Conservation (phyloP, 2,113 vertebrate genomes). For the Campylomormyrus tamandua region DNA sequence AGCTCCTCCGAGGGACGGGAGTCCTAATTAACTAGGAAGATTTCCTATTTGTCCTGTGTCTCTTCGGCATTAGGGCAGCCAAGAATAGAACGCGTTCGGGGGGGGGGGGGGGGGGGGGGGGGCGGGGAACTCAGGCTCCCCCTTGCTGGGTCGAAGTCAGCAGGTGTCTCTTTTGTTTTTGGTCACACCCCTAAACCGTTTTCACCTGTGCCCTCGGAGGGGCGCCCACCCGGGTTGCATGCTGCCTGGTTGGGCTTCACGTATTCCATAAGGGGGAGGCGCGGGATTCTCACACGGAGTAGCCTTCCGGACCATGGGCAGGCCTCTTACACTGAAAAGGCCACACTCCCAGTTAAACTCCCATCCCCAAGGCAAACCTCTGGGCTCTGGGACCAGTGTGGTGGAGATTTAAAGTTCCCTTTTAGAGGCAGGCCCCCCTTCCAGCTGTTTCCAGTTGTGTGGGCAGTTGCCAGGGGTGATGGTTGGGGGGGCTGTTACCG, state of each 20-base stretch:
- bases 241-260: background rate
- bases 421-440: background rate
- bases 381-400: background rate
- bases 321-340: background rate
- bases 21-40: background rate
- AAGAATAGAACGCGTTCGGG: background rate
- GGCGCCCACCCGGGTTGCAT: background rate
- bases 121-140: background rate
- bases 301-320: background rate
- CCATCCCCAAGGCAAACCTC: background rate
- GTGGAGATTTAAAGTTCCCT: background rate
- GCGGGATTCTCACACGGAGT: background rate
- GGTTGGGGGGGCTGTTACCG: background rate
- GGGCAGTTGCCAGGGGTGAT: background rate
- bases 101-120: background rate
- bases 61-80: background rate
- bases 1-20: background rate
- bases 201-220: background rate
- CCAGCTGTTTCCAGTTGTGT: slow-evolving; percentile 18
- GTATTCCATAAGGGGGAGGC: background rate
- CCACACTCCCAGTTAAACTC: background rate
- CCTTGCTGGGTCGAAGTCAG: background rate
- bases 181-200: background rate
- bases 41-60: background rate
- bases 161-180: background rate